A percentile compares a stretch with the other conserved stretches of the same genome.
Evolutionary conservation across 2,113 vertebrate species (phyloP).

Genomic region (Tiliqua scincoides): DNA sequence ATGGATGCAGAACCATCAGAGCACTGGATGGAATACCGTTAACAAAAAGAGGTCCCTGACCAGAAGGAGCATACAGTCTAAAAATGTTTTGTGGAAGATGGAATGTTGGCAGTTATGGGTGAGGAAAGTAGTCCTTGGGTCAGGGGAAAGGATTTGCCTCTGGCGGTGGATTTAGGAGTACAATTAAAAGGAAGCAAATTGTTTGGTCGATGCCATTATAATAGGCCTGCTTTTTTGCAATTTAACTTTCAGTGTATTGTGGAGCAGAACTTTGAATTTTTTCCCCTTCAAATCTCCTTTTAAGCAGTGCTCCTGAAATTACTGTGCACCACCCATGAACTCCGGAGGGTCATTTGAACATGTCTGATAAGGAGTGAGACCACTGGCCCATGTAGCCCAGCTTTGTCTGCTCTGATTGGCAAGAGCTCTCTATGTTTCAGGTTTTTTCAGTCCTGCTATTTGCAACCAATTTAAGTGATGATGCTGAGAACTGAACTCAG

Average conservation of each 20-base stretch:
- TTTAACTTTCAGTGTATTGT: too few relatives aligned
- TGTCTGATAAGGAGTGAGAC: too few relatives aligned
- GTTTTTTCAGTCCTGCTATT: too few relatives aligned
- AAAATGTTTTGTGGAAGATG: not conserved
- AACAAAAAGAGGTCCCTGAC: not conserved
- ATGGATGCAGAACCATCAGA: too few relatives aligned
- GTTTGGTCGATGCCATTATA: not conserved
- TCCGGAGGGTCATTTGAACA: too few relatives aligned
- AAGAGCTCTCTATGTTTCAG: too few relatives aligned
- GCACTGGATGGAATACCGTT: too few relatives aligned
- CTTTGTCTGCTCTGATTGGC: too few relatives aligned
- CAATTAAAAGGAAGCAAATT: not conserved
- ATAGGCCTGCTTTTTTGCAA: too few relatives aligned
- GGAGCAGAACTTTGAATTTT: not conserved
- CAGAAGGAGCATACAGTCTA: not conserved
- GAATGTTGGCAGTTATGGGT: not conserved
- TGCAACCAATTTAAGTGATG: too few relatives aligned
- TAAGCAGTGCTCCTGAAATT: not conserved
- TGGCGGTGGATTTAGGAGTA: not conserved
- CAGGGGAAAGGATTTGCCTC: not conserved
- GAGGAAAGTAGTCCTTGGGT: not conserved
- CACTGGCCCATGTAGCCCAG: too few relatives aligned
- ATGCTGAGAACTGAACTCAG: too few relatives aligned
- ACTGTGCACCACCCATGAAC: not conserved
- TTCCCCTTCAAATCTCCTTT: not conserved